A percentile compares a stretch with the other conserved stretches of the same genome.
These are phyloP conservation scores for Grallaria varia DNA, from an alignment of 2,113 vertebrate genomes.

Conservation along the genomic window DNA sequence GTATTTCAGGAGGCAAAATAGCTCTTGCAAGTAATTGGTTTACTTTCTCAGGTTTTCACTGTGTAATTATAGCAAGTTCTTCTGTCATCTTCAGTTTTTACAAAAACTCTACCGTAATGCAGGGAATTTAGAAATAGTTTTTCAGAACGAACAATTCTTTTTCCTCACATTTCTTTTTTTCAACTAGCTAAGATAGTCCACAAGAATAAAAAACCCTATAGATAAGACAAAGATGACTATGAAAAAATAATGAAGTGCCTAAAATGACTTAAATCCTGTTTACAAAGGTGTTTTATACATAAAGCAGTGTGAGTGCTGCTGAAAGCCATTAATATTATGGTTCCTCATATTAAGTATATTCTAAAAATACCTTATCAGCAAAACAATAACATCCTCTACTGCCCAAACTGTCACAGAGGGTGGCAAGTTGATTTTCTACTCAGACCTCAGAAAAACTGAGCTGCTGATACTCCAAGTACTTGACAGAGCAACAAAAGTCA, in stretches of 20 bases:
- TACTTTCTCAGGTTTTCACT: background rate
- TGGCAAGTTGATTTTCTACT: background rate
- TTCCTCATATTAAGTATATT: background rate
- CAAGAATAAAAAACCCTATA: background rate
- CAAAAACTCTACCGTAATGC: rapidly evolving
- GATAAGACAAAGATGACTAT: background rate
- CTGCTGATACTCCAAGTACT: background rate
- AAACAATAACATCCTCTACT: background rate
- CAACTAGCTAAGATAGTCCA: background rate
- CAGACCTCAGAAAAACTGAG: background rate
- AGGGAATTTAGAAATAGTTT: background rate
- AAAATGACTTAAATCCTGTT: background rate
- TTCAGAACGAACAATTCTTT: background rate
- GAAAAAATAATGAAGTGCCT: background rate
- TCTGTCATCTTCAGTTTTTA: background rate
- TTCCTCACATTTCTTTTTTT: rapidly evolving
- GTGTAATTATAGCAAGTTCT: background rate
- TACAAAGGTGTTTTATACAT: background rate
- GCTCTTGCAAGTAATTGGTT: background rate
- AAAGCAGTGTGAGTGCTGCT: background rate
- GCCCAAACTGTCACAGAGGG: background rate
- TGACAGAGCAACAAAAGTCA: background rate
- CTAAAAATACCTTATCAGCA: background rate
- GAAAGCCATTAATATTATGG: background rate
- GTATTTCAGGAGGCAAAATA: background rate